Evolutionary conservation across 2,797 vertebrate species (phyloP).

Genomic region (Tauraco hartlaubi): DNA sequence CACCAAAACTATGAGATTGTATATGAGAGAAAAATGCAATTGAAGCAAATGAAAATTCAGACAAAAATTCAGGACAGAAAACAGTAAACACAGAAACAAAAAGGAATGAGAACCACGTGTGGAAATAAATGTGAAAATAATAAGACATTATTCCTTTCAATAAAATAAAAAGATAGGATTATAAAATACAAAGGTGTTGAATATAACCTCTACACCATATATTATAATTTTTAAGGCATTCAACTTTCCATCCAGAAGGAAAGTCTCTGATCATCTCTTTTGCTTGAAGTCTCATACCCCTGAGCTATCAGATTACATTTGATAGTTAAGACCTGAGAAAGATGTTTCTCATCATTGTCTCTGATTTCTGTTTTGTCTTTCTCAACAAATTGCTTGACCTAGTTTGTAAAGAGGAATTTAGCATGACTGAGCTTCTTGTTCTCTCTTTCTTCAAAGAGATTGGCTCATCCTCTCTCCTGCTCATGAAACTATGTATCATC

Average conservation of each 20-base stretch:
- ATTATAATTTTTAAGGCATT: background rate
- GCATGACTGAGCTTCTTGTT: background rate
- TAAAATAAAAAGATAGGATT: background rate
- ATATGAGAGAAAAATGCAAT: background rate
- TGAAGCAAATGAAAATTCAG: background rate
- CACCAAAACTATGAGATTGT: background rate
- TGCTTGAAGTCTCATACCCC: background rate
- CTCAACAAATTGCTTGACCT: background rate
- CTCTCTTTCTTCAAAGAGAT: background rate
- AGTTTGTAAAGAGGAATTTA: background rate
- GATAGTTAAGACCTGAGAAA: background rate
- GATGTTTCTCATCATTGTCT: background rate
- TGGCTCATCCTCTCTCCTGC: background rate
- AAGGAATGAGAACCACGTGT: accelerated
- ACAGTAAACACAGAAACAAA: background rate
- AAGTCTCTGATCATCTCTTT: background rate
- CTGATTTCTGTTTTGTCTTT: background rate
- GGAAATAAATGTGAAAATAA: background rate
- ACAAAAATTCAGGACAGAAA: background rate
- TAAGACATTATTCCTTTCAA: background rate
- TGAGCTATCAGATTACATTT: accelerated
- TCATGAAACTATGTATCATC: background rate
- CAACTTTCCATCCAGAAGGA: background rate
- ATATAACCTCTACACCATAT: background rate
- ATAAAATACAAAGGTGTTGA: background rate